Conservation (phyloP, 2,797 vertebrate genomes). For the Oreortyx pictus region DNA sequence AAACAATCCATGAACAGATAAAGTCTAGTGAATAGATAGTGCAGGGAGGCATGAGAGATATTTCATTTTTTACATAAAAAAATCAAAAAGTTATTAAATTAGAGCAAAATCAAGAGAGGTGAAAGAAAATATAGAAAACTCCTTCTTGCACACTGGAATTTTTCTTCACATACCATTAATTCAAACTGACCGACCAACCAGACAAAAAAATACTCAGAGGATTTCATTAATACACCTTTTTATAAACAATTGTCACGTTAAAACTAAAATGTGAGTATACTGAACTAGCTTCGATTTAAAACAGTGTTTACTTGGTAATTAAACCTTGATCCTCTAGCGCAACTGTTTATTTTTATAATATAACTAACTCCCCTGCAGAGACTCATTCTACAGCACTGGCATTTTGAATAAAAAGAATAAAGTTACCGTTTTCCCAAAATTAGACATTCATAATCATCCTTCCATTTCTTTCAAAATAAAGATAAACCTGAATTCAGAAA, state of each 20-base stretch:
- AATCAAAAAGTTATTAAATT: not conserved
- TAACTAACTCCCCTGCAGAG: not conserved
- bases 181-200: not conserved
- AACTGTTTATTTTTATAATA: not conserved
- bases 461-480: not conserved
- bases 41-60: not conserved
- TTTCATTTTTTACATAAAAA: not conserved
- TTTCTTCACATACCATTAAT: not conserved
- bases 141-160: not conserved
- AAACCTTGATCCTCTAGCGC: accelerated
- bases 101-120: not conserved
- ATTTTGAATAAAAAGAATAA: not conserved
- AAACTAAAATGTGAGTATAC: not conserved
- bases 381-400: not conserved
- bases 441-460: not conserved
- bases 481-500: not conserved
- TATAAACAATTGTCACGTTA: not conserved
- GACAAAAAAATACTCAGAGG: not conserved
- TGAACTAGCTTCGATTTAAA: not conserved
- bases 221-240: not conserved
- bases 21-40: not conserved
- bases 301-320: not conserved
- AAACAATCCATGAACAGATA: not conserved
- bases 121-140: not conserved
- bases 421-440: not conserved